These are phyloP conservation scores for Drosophila mimetica DNA, from an alignment of 2,888 invertebrate genomes.

Conservation along the genomic window DNA sequence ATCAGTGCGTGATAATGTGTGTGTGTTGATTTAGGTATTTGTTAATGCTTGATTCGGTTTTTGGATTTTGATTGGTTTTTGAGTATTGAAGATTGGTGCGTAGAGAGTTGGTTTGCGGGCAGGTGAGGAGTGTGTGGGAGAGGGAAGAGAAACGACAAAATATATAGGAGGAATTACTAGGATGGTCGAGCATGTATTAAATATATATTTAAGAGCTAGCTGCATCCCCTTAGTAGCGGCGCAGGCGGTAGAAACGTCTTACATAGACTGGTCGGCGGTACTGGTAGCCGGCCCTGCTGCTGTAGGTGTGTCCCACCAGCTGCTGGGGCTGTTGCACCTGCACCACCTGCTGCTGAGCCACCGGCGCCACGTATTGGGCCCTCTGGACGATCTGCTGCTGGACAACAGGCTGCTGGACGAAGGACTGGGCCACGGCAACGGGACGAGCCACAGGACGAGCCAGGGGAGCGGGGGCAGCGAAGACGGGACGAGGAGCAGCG, in stretches of 20 bases:
- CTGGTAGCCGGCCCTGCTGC: conserved; percentile 75
- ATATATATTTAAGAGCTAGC: conserved; percentile 58
- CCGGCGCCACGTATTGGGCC: conserved; percentile 62
- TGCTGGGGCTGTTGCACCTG: conserved; percentile 37
- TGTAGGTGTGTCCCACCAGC: conserved; percentile 72
- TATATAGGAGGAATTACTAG: conserved; percentile 41
- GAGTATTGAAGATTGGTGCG: conserved; percentile 28
- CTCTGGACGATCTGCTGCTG: conserved; percentile 62
- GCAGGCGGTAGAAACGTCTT: conserved; percentile 78
- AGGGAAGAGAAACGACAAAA: conserved; percentile 61
- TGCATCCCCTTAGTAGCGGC: conserved; percentile 71
- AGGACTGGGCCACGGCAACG: conserved; percentile 42
- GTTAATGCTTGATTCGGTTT: conserved; percentile 45
- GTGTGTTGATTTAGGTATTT: conserved; percentile 28
- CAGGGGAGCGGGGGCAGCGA: conserved; percentile 49
- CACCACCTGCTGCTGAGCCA: conserved; percentile 44
- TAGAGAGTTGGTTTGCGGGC: conserved; percentile 27
- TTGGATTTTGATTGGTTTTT: conserved; percentile 10
- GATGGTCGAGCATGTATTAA: conserved; percentile 61
- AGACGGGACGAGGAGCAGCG: conserved; percentile 45
- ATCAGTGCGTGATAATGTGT: conserved; percentile 47
- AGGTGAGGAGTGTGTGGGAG: conserved; percentile 31
- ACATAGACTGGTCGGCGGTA: conserved; percentile 82
- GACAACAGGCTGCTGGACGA: conserved; percentile 53
- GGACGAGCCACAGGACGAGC: conserved; percentile 60